Evolutionary conservation across 2,797 vertebrate species (phyloP).

Genomic region (Vespertilio murinus): DNA sequence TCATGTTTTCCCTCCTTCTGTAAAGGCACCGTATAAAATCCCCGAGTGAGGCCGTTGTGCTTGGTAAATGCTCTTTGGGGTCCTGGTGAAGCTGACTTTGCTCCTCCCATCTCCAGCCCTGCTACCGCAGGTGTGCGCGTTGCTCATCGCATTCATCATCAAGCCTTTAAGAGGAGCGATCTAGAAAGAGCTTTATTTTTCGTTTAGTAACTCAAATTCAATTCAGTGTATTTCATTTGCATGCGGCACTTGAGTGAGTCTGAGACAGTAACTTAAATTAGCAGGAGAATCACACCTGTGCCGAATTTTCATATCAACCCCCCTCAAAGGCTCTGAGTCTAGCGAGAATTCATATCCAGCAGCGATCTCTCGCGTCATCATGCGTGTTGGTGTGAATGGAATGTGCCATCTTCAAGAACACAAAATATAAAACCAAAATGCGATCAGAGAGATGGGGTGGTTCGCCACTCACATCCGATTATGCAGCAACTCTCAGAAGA

Average conservation of each 20-base stretch:
- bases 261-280: constrained; percentile 75
- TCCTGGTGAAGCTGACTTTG: not conserved
- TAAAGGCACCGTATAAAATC: not conserved
- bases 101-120: not conserved
- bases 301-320: constrained; percentile 71
- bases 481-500: constrained; percentile 40
- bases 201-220: constrained; percentile 60
- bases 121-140: not conserved
- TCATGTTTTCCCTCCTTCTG: not conserved
- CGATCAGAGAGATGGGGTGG: constrained; percentile 36
- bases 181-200: constrained; percentile 47
- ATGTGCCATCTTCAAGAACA: constrained; percentile 46
- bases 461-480: constrained; percentile 45
- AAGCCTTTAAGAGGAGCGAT: not conserved
- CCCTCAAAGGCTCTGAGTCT: constrained; percentile 63
- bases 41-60: no score
- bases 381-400: constrained; percentile 59
- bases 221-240: constrained; percentile 71
- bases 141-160: not conserved
- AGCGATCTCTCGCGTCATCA: constrained; percentile 60
- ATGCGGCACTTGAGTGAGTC: constrained; percentile 63
- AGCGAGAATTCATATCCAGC: constrained; percentile 71
- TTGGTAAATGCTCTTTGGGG: not conserved
- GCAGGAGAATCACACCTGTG: constrained; percentile 77
- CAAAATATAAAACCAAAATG: constrained; percentile 18